These are phyloP conservation scores for Helicoverpa assulta DNA, from an alignment of 2,888 invertebrate species.

Conservation along the genomic window DNA sequence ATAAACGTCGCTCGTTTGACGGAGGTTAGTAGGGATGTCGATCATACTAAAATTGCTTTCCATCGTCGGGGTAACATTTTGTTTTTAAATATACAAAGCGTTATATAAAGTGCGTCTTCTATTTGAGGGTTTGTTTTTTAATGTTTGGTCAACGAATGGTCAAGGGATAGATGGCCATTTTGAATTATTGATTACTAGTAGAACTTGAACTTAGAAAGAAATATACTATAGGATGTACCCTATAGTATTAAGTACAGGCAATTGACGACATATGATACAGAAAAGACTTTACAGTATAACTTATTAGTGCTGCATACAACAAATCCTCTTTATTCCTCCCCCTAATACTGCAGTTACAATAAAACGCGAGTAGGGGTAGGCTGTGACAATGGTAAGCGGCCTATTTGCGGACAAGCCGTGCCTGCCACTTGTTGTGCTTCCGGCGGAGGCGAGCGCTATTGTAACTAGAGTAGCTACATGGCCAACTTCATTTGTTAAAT, in stretches of 20 bases:
- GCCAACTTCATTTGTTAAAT: slow-evolving; percentile 79
- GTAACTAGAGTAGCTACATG: slow-evolving; percentile 75
- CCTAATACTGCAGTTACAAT: slow-evolving; percentile 67
- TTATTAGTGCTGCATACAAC: slow-evolving; percentile 44
- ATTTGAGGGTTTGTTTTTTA: slow-evolving; percentile 33
- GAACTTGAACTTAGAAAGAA: no score
- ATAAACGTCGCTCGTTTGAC: slow-evolving; percentile 73
- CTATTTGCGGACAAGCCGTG: slow-evolving; percentile 83
- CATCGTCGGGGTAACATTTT: slow-evolving; percentile 54
- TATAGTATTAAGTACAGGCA: not conserved
- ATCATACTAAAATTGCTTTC: slow-evolving; percentile 67
- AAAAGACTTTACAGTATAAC: slow-evolving; percentile 15
- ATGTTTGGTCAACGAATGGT: slow-evolving; percentile 30
- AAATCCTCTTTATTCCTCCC: slow-evolving; percentile 37
- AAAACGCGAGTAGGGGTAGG: slow-evolving; percentile 64
- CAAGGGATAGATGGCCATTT: not conserved
- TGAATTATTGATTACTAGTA: not conserved
- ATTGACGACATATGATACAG: not conserved
- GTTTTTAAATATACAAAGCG: slow-evolving; percentile 67
- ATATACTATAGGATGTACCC: no score
- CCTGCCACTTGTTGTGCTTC: slow-evolving; percentile 87
- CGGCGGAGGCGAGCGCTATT: slow-evolving; percentile 73
- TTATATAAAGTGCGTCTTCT: slow-evolving; percentile 56
- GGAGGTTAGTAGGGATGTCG: slow-evolving; percentile 71
- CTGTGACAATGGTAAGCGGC: slow-evolving; percentile 79